Conservation (phyloP, 2,113 vertebrate species). For the Anhinga rufa region DNA sequence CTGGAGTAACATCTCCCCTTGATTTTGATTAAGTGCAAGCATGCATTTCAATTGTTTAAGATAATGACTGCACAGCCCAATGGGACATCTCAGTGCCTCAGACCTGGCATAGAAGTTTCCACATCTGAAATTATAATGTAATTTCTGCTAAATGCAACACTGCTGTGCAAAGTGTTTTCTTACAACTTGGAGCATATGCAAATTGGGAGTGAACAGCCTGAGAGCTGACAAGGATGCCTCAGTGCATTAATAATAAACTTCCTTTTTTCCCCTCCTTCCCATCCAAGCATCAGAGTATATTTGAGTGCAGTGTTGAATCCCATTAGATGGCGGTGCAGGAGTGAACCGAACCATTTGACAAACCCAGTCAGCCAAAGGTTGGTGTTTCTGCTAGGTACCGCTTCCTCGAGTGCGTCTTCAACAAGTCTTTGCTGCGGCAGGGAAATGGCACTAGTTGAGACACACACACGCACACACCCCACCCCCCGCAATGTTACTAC, state of each 20-base stretch:
- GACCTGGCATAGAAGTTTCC: not conserved
- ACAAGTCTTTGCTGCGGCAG: not conserved
- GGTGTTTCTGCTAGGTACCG: not conserved
- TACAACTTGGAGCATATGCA: constrained; percentile 29
- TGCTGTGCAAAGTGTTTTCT: constrained; percentile 24
- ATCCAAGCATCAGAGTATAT: not conserved
- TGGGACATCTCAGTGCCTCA: not conserved
- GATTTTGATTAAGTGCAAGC: constrained; percentile 29
- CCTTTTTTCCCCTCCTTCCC: not conserved
- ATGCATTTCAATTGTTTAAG: constrained; percentile 30
- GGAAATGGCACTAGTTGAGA: not conserved
- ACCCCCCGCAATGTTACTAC: not conserved
- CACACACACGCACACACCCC: no score
- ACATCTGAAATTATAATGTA: constrained; percentile 65
- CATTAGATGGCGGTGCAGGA: not conserved
- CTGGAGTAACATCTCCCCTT: not conserved
- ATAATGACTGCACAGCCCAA: not conserved
- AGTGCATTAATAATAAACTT: not conserved
- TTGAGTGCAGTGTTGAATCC: not conserved
- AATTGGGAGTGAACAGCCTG: not conserved
- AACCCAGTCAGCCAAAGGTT: not conserved
- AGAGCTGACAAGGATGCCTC: not conserved
- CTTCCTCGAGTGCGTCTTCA: not conserved
- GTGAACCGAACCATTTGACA: not conserved
- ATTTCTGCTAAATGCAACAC: constrained; percentile 43